phyloP scores from a whole-genome alignment of 2,888 invertebrate species.

The Drosophila mettleri region DNA sequence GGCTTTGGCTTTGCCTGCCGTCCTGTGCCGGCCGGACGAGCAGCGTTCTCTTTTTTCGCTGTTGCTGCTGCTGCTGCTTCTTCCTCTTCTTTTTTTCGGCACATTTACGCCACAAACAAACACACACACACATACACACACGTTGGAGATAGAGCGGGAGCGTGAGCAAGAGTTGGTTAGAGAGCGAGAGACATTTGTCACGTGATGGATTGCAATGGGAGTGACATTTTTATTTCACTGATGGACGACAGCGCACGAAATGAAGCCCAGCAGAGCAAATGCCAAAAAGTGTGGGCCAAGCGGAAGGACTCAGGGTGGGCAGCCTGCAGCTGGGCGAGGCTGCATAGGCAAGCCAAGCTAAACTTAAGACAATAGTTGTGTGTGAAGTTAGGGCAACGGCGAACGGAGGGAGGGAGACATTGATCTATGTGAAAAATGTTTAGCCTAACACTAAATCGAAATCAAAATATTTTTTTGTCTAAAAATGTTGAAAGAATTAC shows the following conservation, averaged over 20 bases:
- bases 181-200: constrained; percentile 80
- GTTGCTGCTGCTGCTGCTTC: no score
- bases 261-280: constrained; percentile 48
- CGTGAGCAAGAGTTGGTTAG: constrained; percentile 25
- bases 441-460: neutral
- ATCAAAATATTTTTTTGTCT: neutral
- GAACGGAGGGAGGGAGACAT: no score
- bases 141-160: constrained; percentile 33
- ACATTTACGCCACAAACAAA: constrained; percentile 67
- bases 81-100: constrained; percentile 65
- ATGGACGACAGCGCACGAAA: constrained; percentile 82
- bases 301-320: neutral
- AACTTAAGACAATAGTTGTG: constrained; percentile 23
- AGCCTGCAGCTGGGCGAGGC: neutral
- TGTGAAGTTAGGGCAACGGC: no score
- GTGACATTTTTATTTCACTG: constrained; percentile 85
- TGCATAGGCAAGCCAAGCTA: constrained; percentile 27
- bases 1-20: constrained; percentile 32
- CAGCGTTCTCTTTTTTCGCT: constrained; percentile 31
- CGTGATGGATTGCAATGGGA: constrained; percentile 85
- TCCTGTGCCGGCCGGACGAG: constrained; percentile 47
- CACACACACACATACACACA: constrained; percentile 24
- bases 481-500: no score
- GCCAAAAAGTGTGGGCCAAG: neutral
- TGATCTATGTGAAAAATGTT: no score